A percentile compares a stretch with the other conserved stretches of the same genome.
Evolutionary conservation across 2,797 vertebrate genomes (phyloP).

Genomic region (Spondyliosoma cantharus): DNA sequence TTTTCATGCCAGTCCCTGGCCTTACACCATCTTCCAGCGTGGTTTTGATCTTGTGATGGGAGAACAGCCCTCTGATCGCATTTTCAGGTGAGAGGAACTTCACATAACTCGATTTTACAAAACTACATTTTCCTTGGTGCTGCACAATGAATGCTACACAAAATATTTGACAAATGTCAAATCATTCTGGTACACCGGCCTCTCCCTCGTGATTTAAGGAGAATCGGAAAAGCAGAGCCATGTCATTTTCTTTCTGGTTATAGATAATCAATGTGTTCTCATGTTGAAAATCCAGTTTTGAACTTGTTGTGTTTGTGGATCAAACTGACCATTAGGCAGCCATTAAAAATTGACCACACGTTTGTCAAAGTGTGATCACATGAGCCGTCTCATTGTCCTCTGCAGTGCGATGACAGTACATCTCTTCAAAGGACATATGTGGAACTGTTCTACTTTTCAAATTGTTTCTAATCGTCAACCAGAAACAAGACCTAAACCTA

Average conservation of each 20-base stretch:
- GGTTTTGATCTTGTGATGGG: constrained; percentile 99
- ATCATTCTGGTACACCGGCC: constrained; percentile 4
- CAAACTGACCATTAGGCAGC: neutral
- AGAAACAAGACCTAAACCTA: neutral
- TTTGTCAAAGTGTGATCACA: neutral
- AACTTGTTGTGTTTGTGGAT: neutral
- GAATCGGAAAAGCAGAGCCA: constrained; percentile 1
- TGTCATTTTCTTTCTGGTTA: constrained; percentile 12
- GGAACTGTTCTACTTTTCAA: neutral
- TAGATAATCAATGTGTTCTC: constrained; percentile 10
- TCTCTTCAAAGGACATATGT: neutral
- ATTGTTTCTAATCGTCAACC: neutral
- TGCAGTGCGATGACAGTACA: neutral
- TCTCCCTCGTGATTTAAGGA: constrained; percentile 18
- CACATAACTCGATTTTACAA: constrained; percentile 63
- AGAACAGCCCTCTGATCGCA: constrained; percentile 98
- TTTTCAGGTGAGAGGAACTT: constrained; percentile 92
- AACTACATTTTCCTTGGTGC: constrained; percentile 5
- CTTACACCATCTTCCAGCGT: constrained; percentile 98
- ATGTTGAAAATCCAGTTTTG: constrained; percentile 2
- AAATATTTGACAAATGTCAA: constrained; percentile 12
- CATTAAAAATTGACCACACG: neutral
- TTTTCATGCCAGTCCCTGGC: constrained; percentile 90
- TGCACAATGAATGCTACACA: constrained; percentile 1
- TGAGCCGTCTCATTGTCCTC: neutral